These are phyloP conservation scores for Tautogolabrus adspersus DNA, from an alignment of 2,113 vertebrate species.

Conservation along the genomic window DNA sequence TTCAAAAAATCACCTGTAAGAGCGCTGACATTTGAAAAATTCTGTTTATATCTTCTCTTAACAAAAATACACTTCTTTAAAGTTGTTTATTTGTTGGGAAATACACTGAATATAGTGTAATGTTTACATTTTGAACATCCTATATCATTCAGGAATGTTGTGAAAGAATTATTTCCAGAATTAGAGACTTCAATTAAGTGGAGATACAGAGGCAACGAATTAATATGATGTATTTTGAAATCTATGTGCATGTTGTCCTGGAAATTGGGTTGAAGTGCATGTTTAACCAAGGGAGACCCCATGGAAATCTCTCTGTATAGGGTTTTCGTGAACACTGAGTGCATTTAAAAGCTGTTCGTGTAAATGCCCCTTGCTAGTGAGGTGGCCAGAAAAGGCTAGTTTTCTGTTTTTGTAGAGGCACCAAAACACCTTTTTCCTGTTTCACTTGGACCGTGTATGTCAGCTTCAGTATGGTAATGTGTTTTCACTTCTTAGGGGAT, in stretches of 20 bases:
- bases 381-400: conserved; percentile 84
- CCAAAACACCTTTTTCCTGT: conserved; percentile 91
- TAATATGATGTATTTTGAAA: conserved; percentile 36
- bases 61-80: neutral
- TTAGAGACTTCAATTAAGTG: neutral
- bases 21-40: no score
- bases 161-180: conserved; percentile 12
- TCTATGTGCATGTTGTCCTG: conserved; percentile 43
- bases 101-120: neutral
- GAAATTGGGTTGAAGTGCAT: conserved; percentile 73
- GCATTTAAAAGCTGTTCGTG: conserved; percentile 83
- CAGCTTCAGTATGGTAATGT: conserved; percentile 90
- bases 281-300: conserved; percentile 72
- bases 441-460: conserved; percentile 89
- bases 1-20: conserved; percentile 1
- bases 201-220: conserved; percentile 18
- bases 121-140: conserved; percentile 6
- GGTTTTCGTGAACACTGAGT: conserved; percentile 80
- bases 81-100: neutral
- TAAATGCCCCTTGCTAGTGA: conserved; percentile 80
- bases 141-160: neutral
- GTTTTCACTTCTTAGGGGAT: conserved; percentile 90
- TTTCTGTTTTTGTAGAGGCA: conserved; percentile 91
- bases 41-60: no score
- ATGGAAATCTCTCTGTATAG: conserved; percentile 70